Base-by-base conservation (phyloP, 2,888 invertebrate species). In the Keiferia lycopersicella region DNA sequence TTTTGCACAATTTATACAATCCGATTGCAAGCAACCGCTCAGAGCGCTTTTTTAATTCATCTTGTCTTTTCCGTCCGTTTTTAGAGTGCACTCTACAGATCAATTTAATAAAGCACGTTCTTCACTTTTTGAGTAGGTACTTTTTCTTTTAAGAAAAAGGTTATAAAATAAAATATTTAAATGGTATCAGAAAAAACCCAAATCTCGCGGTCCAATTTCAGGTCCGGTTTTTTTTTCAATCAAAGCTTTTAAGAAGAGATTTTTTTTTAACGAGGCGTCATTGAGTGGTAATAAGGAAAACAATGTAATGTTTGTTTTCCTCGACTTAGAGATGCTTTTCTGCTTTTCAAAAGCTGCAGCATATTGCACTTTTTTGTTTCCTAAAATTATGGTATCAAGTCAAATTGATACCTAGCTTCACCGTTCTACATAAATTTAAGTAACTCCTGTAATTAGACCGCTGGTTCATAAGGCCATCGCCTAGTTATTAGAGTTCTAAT, bases 241-340 rank as follows among this genome's bases (percentile, higher is more conserved):
- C 51, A 53, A 53, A 22, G 22, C 51, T 53, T 22, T 53, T 53
- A 53, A 53, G 51, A 4, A 26, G 22, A 53, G 11, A 22, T 53
- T 53, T 12, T 53, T 53, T 12, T 53, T 12, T 50, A 34, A 34
- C 20, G 20, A 50, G 50, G 18, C 4, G 14, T 14, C 14, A 4
- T 12, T 53, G 12, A 22, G 51, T 18, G 48, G 48, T 48, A 20
- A 20, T 22, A 22, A 53, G 14, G 22, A 53, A 20, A 50, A 50
- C 51, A 26, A 22, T 22, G 14, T 53, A 8, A 34, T 34, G 1
- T n/a, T 16, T 45, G 6, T 45, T 8, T 6, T 16, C 16, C n/a
- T 16, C 16, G 16, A n/a, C 16, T 16, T 45, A n/a, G 11, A 45
- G 45, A n/a, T 45, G 16, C 16, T 45, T 45, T 45, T 45, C 14